Evolutionary conservation across 2,113 vertebrate species (phyloP), one percentile per base, ranked within the genome.

Genomic region (Cavia aperea): DNA sequence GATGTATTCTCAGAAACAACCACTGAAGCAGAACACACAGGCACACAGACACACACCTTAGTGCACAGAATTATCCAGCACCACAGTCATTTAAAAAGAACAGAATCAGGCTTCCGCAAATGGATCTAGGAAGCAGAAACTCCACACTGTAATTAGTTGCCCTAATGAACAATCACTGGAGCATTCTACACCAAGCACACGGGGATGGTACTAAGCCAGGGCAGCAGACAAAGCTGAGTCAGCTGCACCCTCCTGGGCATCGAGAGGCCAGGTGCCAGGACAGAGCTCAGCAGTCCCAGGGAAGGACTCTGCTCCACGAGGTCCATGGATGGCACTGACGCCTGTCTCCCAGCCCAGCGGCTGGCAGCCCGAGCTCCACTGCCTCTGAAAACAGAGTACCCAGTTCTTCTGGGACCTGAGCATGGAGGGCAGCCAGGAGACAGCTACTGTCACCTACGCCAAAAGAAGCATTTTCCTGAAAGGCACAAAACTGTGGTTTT

Each of bases 41-140:
- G 49, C 51, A 54, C 51, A 54, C 21, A n/a, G 23, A 16, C 21
- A 13, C 72, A 31, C 26, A 26, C 43, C 31, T 18, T 1, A 81
- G 19, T 36, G 19, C 36, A 11, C 2, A 16, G 82, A 54, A 91
- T n/a, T 79, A 79, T 18, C 68, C 77, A 46, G 85, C 63, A 94
- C 39, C n/a, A 60, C 60, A 16, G 15, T 86, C 90, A 87, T 81
- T 84, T 60, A 66, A 90, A 85, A 73, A 93, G 90, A 36, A 63
- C 2, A 86, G 85, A 90, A 89, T 95, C 93, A 93, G 68, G 49
- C 63, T 95, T 95, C 94, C 31, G 91, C 11, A 94, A 84, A 62
- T 72, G 15, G 36, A 3, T 36, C 56, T 70, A 66, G 85, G 89
- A 51, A 72, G 72, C 13, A 73, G 91, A 92, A 95, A 62, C 83